Percentiles rank a stretch among this genome's conserved stretches.
Evolutionary conservation across 2,113 vertebrate genomes (phyloP).

Genomic region (Gavialis gangeticus): DNA sequence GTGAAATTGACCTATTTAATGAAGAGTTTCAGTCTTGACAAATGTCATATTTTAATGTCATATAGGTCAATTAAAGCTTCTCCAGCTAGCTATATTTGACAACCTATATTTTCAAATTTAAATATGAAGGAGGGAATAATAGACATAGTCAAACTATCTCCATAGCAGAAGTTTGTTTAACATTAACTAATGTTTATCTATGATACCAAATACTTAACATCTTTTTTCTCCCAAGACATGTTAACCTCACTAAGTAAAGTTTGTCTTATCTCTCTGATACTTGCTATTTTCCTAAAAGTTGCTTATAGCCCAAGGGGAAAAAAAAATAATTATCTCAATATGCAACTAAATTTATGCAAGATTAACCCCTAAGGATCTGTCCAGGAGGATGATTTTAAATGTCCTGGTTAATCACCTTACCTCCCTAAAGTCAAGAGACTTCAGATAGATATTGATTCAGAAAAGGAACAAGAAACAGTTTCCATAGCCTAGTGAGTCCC

Average conservation of each 20-base stretch:
- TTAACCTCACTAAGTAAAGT: neutral
- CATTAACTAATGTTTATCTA: rapidly evolving
- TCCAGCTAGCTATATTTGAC: neutral
- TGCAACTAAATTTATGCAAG: no score
- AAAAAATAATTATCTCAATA: no score
- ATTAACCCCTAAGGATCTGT: no score
- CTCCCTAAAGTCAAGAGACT: no score
- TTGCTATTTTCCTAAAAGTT: neutral
- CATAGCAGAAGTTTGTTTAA: rapidly evolving
- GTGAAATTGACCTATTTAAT: neutral
- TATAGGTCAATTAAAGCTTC: neutral
- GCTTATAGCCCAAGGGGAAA: neutral
- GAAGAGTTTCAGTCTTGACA: neutral
- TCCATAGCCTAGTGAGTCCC: no score
- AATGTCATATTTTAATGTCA: neutral
- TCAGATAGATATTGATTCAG: no score
- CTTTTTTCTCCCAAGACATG: rapidly evolving
- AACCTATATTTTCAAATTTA: neutral
- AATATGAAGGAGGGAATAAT: neutral
- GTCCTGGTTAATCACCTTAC: no score
- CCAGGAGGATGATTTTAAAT: no score
- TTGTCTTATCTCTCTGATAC: neutral
- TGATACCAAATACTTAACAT: neutral
- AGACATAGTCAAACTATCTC: neutral
- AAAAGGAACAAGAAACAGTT: no score